These are phyloP conservation scores for Trachymyrmex cornetzi DNA, from an alignment of 1,140 invertebrate genomes.

Conservation along the genomic window DNA sequence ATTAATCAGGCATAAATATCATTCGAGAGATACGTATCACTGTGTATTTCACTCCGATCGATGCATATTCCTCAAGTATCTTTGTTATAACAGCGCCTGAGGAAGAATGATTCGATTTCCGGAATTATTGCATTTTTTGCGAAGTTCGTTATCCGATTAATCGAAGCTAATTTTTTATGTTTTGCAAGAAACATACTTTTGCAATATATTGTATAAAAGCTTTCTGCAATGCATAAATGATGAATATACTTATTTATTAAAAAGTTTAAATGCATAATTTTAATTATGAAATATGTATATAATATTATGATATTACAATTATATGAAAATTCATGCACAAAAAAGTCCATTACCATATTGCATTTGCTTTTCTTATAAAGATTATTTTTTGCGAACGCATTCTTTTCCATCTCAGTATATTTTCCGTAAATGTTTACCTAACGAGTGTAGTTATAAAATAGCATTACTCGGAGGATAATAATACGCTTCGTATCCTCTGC, in stretches of 20 bases:
- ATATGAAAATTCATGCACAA: not conserved
- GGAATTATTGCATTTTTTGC: conserved; percentile 26
- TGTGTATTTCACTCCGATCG: not conserved
- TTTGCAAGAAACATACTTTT: conserved; percentile 1
- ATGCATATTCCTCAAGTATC: conserved; percentile 16
- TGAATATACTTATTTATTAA: not conserved
- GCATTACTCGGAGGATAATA: conserved; percentile 52
- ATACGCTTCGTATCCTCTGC: conserved; percentile 39
- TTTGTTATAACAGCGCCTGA: not conserved
- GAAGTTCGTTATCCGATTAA: conserved; percentile 24
- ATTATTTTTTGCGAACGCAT: not conserved
- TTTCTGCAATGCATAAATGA: not conserved
- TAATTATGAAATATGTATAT: too few relatives aligned
- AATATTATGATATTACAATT: not conserved
- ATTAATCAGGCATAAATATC: conserved; percentile 52
- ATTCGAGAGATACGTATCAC: conserved; percentile 16
- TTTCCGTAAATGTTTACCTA: conserved; percentile 33
- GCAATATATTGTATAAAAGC: not conserved
- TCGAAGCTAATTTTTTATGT: not conserved
- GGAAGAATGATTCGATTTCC: not conserved
- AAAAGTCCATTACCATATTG: not conserved
- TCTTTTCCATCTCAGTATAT: conserved; percentile 19
- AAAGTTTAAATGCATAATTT: not conserved
- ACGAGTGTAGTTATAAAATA: conserved; percentile 56
- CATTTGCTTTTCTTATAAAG: not conserved